Evolutionary conservation across 2,888 invertebrate genomes (phyloP), one percentile per base, ranked within the genome.

Genomic region (Unio delphinus): DNA sequence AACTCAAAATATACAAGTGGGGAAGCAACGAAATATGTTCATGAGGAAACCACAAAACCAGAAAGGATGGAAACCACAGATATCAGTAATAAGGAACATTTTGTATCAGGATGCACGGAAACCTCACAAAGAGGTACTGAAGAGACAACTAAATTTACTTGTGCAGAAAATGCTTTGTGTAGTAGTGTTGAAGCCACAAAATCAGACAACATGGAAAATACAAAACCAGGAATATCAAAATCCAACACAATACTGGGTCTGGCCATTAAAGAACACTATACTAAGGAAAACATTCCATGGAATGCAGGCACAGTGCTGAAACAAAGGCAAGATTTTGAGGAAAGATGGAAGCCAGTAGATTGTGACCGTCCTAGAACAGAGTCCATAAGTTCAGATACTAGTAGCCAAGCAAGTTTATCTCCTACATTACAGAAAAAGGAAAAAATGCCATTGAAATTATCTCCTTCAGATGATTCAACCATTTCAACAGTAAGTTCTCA

Each of bases 271-370:
- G 74, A 78, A 64, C 83, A 82, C 67, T 93, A 92, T 80, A 91
- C 92, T 76, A 92, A 92, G 76, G 92, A 93, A 81, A 93, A 93
- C 73, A 92, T 93, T 80, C 93, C 93, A 56, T 93, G 93, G 92
- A 92, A 92, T 88, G 92, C 93, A 1, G 94, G 95, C 4, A 94
- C 93, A 0, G 94, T 95, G 28, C 93, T 93, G 84, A 82, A 86
- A 59, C 86, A 87, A 57, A 83, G 80, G 59, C 93, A 93, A 83
- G 93, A 93, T 81, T 87, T 94, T 34, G 94, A 94, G 83, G 93
- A 93, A 80, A 90, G 91, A 55, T 67, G 60, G 15, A 66, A 64
- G 60, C 45, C 45, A 45, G 45, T 15, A 45, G 45, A 45, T 45
- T 45, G 45, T 45, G 45, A 45, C 45, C 45, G 45, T 45, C 15